These are phyloP conservation scores for Falcaria lacertinaria DNA, from an alignment of 2,888 invertebrate genomes.

Conservation along the genomic window DNA sequence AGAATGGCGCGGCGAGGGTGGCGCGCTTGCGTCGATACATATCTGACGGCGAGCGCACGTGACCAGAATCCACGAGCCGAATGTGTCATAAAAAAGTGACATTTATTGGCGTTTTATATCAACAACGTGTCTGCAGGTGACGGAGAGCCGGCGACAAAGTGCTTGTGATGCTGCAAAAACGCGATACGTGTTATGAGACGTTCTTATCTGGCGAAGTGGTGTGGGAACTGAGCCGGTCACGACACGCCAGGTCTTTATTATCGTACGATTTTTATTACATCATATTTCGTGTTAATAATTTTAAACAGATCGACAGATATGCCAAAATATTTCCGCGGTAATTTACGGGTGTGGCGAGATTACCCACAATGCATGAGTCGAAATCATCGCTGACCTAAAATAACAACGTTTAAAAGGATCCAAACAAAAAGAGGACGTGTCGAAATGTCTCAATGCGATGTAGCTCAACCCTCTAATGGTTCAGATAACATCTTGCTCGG, in stretches of 20 bases:
- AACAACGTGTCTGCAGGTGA: constrained; percentile 70
- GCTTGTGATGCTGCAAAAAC: constrained; percentile 72
- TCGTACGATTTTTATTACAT: constrained; percentile 21
- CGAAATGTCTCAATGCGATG: constrained; percentile 66
- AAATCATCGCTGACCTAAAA: constrained; percentile 52
- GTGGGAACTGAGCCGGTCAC: constrained; percentile 50
- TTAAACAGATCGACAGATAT: constrained; percentile 9
- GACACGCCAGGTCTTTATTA: constrained; percentile 41
- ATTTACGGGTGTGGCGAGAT: constrained; percentile 24
- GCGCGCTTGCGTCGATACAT: constrained; percentile 60
- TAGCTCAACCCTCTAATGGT: constrained; percentile 65
- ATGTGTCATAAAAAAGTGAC: constrained; percentile 76
- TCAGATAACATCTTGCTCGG: constrained; percentile 68
- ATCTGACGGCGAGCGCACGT: constrained; percentile 70
- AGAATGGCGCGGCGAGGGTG: constrained; percentile 62
- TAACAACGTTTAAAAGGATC: constrained; percentile 49
- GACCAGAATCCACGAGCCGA: constrained; percentile 62
- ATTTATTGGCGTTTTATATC: constrained; percentile 78
- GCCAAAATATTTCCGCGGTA: constrained; percentile 23
- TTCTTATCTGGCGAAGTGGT: constrained; percentile 56
- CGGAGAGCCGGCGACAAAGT: constrained; percentile 54
- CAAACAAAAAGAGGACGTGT: constrained; percentile 63
- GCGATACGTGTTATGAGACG: constrained; percentile 38
- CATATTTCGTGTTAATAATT: constrained; percentile 18
- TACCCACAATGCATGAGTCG: constrained; percentile 27